Conservation (phyloP, 2,113 vertebrate species). For the Hippotragus niger region DNA sequence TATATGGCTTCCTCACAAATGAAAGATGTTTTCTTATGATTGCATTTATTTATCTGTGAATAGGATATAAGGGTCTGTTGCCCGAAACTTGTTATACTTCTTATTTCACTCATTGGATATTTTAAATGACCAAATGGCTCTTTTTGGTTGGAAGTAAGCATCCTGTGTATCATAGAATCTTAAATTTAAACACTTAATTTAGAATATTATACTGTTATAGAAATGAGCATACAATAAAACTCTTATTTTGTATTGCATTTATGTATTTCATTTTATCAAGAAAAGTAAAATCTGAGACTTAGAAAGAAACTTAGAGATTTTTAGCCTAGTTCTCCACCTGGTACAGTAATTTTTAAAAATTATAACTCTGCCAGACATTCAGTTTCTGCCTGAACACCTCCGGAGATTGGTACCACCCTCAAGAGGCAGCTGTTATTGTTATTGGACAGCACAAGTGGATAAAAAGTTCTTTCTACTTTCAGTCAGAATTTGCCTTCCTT, state of each 20-base stretch:
- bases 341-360: neutral
- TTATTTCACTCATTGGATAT: neutral
- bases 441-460: neutral
- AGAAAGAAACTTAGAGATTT: neutral
- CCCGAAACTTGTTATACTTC: neutral
- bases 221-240: neutral
- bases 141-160: neutral
- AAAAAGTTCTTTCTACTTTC: neutral
- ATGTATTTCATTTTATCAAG: neutral
- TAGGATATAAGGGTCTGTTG: neutral
- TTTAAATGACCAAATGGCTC: neutral
- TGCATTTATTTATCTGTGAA: neutral
- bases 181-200: neutral
- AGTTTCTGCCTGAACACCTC: neutral
- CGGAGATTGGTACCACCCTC: neutral
- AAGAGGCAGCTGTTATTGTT: neutral
- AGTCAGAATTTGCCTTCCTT: slow-evolving; percentile 28
- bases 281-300: neutral
- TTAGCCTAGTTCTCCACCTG: neutral
- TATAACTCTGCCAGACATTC: neutral
- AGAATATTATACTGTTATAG: neutral
- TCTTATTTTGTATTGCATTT: neutral
- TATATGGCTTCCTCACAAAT: neutral
- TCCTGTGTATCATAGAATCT: neutral
- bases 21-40: neutral